Evolutionary conservation across 2,113 vertebrate genomes (phyloP).

Genomic region (Brevimyrus niger): DNA sequence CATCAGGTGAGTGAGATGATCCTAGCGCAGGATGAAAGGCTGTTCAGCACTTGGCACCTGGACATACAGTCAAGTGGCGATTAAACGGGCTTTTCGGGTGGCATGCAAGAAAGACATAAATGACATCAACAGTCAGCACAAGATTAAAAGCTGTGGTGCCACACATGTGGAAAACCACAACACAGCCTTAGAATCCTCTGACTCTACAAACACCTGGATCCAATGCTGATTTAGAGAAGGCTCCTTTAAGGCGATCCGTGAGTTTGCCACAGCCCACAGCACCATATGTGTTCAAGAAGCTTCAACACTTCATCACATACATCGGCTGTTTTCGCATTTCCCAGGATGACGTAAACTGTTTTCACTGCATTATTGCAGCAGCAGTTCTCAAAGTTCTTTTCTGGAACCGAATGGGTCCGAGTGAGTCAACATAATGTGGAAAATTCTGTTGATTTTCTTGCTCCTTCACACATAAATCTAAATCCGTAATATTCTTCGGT

Average conservation of each 20-base stretch:
- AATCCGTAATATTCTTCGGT: not conserved
- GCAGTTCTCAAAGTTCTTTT: not conserved
- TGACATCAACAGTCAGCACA: constrained; percentile 30
- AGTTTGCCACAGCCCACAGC: not conserved
- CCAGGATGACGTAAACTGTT: not conserved
- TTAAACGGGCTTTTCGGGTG: constrained; percentile 27
- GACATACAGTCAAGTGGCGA: constrained; percentile 39
- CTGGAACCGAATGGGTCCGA: not conserved
- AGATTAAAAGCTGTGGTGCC: constrained; percentile 12
- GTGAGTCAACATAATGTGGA: not conserved
- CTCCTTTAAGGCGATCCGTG: constrained; percentile 1
- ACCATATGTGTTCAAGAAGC: not conserved
- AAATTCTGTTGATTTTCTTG: not conserved
- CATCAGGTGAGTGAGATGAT: constrained; percentile 31
- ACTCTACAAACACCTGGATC: constrained; percentile 21
- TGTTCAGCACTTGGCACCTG: constrained; percentile 31
- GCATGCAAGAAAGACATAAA: not conserved
- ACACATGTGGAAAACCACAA: constrained; percentile 25
- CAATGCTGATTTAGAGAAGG: constrained; percentile 24
- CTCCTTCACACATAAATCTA: not conserved
- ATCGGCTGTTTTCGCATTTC: not conserved
- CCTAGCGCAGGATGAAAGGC: constrained; percentile 45
- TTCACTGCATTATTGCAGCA: not conserved
- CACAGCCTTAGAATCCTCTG: constrained; percentile 25
- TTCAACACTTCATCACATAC: not conserved